Evolutionary conservation across 2,888 invertebrate species (phyloP), one percentile per base, ranked within the genome.

Genomic region (Melitaea athalia): DNA sequence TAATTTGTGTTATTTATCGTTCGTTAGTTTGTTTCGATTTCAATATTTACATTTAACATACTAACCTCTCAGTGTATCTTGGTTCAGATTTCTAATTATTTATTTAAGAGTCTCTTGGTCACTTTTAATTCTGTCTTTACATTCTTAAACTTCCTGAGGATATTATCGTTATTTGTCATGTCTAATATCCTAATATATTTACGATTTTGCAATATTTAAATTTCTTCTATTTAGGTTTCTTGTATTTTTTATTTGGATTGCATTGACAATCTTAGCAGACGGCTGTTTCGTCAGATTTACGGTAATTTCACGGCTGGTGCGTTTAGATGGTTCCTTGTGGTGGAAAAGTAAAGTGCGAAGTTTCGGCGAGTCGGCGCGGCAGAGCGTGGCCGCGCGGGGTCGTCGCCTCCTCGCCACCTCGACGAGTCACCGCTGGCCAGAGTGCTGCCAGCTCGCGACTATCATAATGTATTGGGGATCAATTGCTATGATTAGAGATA

Each of bases 291-390:
- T 90, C 87, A 88, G 85, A 84, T 86, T 88, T 85, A 87, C 87
- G 83, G 85, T 85, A 86, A 92, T 92, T 92, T 91, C 90, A 91
- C 89, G 92, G 89, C 81, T 85, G 77, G 83, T 83, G 87, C 83
- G 80, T 81, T 82, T 84, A 81, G 84, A 83, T 85, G 57, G 72
- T 87, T 88, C 85, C 87, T 90, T 85, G 80, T 80, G 74, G 86
- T 89, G 85, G 89, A 88, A 90, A 90, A 91, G 90, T 89, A 88
- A 90, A 91, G 91, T 90, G 91, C 89, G 83, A 91, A 91, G 92
- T 89, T 92, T 92, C 88, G 91, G 91, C 89, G 88, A 85, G 78
- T 74, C 75, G 74, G 83, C 79, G 84, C 82, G 80, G 81, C 81
- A 74, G 84, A 79, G 86, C 89, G 85, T 81, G 76, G 78, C 78